These are phyloP conservation scores for Scomber colias DNA, from an alignment of 2,113 vertebrate species.

Conservation along the genomic window DNA sequence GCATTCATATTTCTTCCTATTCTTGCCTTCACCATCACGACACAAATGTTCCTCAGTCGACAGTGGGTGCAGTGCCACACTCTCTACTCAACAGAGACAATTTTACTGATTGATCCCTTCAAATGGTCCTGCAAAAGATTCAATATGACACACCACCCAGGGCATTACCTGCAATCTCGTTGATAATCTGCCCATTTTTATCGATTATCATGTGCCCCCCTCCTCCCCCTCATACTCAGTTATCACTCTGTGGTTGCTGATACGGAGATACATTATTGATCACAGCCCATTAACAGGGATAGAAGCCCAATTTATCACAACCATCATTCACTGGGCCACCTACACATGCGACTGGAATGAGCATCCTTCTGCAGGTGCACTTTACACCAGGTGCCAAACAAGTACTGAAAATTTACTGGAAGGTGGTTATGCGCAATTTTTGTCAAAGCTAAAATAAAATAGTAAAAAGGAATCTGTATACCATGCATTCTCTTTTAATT, in stretches of 20 bases:
- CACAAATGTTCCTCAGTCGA: conserved; percentile 22
- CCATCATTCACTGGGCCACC: conserved; percentile 42
- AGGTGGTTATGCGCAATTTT: not conserved
- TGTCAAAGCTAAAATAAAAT: not conserved
- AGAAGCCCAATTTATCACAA: conserved; percentile 63
- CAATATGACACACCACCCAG: conserved; percentile 42
- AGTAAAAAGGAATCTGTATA: not conserved
- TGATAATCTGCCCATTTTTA: conserved; percentile 70
- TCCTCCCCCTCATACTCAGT: conserved; percentile 30
- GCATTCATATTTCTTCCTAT: not conserved
- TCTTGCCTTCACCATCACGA: conserved; percentile 5
- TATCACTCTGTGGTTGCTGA: conserved; percentile 63
- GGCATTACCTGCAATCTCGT: conserved; percentile 56
- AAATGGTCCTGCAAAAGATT: conserved; percentile 50
- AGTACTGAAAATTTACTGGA: conserved; percentile 2
- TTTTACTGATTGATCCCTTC: conserved; percentile 45
- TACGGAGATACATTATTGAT: conserved; percentile 66
- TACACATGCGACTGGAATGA: conserved; percentile 43
- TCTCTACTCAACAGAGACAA: not conserved
- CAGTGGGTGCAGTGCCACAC: not conserved
- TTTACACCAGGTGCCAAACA: not conserved
- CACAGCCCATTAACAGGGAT: conserved; percentile 62
- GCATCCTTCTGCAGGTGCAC: conserved; percentile 15
- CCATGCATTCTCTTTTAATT: not conserved
- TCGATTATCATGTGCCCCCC: conserved; percentile 56